These are phyloP conservation scores for Proales similis DNA, from an alignment of 1,140 invertebrate species.

Conservation along the genomic window DNA sequence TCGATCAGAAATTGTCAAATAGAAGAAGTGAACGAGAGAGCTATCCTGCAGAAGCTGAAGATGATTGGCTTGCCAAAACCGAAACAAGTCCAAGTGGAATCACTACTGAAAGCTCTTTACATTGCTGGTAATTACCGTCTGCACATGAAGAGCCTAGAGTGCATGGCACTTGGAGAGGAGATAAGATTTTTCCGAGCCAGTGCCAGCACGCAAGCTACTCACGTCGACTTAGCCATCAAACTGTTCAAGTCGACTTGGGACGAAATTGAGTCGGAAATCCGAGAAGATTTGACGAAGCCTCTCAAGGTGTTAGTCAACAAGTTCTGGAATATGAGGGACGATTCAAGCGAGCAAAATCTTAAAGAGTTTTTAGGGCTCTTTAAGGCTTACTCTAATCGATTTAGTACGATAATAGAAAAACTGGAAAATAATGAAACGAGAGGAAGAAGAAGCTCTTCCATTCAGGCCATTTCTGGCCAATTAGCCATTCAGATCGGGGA, in stretches of 20 bases:
- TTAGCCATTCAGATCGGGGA: background rate
- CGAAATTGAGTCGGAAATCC: slow-evolving; percentile 1
- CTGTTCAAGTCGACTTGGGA: slow-evolving; percentile 8
- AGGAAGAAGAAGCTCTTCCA: no score
- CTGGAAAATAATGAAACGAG: no score
- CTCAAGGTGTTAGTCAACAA: slow-evolving; percentile 5
- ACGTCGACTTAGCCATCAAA: background rate
- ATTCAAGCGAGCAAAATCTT: slow-evolving; percentile 13
- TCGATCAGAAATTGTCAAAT: background rate
- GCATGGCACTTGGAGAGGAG: slow-evolving; percentile 1
- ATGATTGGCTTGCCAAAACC: slow-evolving; percentile 2
- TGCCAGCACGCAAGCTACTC: background rate
- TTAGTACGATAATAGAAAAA: background rate
- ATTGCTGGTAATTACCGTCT: slow-evolving; percentile 15
- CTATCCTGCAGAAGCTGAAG: slow-evolving; percentile 12
- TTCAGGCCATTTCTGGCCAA: slow-evolving; percentile 15
- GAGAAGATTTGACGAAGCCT: slow-evolving; percentile 5
- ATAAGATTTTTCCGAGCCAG: slow-evolving; percentile 5
- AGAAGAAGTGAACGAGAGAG: background rate
- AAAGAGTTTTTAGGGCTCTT: slow-evolving; percentile 31
- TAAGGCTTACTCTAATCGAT: slow-evolving; percentile 23
- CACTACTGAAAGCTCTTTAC: slow-evolving; percentile 10
- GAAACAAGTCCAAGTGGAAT: slow-evolving; percentile 16
- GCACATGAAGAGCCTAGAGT: slow-evolving; percentile 27
- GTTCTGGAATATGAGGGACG: slow-evolving; percentile 25